Percentiles rank a stretch among this genome's conserved stretches.
These are phyloP conservation scores for Hydrotaea cyrtoneurina DNA, from an alignment of 2,888 invertebrate genomes.

Conservation along the genomic window DNA sequence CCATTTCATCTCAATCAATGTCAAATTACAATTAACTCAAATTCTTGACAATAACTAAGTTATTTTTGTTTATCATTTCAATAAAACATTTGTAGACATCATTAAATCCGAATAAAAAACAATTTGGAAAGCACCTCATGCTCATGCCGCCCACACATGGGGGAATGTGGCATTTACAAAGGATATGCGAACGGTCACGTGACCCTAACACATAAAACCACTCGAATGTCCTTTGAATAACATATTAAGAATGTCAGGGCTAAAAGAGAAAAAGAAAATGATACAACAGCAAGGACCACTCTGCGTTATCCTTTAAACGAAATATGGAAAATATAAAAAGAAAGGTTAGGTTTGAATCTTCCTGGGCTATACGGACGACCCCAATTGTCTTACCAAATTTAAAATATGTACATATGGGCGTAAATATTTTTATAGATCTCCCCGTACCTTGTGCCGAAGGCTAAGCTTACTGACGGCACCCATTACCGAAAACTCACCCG, in stretches of 20 bases:
- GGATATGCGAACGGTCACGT: slow-evolving; percentile 32
- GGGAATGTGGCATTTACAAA: background rate
- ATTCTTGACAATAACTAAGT: too few relatives aligned
- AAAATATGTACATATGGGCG: background rate
- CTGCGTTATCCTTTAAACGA: background rate
- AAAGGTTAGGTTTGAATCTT: background rate
- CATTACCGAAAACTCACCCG: background rate
- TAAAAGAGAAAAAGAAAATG: background rate
- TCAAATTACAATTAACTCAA: too few relatives aligned
- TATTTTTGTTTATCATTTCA: too few relatives aligned
- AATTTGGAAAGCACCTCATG: background rate
- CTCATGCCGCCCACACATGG: background rate
- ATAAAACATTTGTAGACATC: background rate
- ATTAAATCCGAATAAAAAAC: background rate
- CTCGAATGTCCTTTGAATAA: slow-evolving; percentile 12
- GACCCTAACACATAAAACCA: slow-evolving; percentile 11
- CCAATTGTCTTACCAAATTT: background rate
- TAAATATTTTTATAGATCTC: slow-evolving; percentile 14
- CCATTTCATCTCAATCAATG: too few relatives aligned
- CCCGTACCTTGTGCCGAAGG: too few relatives aligned
- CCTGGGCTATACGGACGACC: too few relatives aligned
- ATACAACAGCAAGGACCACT: background rate
- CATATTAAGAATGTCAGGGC: background rate
- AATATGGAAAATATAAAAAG: background rate
- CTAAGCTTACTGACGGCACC: background rate